phyloP scores from a whole-genome alignment of 2,888 invertebrate species.

The Sceliomorpha sp. region DNA sequence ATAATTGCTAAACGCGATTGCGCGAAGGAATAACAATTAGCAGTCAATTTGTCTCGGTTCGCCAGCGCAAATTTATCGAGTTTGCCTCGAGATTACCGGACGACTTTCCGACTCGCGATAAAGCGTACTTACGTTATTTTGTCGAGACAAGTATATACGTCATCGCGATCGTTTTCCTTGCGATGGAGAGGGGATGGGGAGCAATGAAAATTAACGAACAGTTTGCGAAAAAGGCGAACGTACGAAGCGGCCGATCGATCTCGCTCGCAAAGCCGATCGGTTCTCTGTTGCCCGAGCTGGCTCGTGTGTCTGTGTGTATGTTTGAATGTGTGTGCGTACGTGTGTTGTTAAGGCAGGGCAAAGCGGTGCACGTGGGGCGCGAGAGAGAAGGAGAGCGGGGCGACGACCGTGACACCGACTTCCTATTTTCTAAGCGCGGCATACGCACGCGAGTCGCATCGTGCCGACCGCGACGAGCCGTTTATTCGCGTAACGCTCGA shows the following conservation, averaged over 20 bases:
- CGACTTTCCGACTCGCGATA: too few species aligned
- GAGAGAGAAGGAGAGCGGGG: not conserved
- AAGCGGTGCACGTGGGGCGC: conserved; percentile 3
- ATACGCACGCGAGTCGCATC: conserved; percentile 18
- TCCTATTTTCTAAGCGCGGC: conserved; percentile 10
- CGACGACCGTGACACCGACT: conserved; percentile 16
- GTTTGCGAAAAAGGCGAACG: too few species aligned
- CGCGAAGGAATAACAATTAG: not conserved
- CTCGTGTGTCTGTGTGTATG: conserved; percentile 2
- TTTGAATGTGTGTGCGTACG: conserved; percentile 8
- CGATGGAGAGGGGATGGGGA: too few species aligned
- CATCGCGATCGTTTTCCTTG: too few species aligned
- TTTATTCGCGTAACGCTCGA: conserved; percentile 42
- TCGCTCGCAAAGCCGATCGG: conserved; percentile 36
- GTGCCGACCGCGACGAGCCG: conserved; percentile 13
- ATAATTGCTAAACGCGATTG: conserved; percentile 4
- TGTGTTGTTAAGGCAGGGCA: conserved; percentile 5
- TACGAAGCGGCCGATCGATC: too few species aligned
- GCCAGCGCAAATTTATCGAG: too few species aligned
- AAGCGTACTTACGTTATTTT: too few species aligned
- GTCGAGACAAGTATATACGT: too few species aligned
- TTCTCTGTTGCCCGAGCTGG: conserved; percentile 26
- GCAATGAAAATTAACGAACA: too few species aligned
- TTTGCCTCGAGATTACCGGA: too few species aligned
- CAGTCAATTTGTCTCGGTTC: not conserved